Evolutionary conservation across 1,140 invertebrate genomes (phyloP), one percentile per base, ranked within the genome.

Genomic region (Drosophila sp.): DNA sequence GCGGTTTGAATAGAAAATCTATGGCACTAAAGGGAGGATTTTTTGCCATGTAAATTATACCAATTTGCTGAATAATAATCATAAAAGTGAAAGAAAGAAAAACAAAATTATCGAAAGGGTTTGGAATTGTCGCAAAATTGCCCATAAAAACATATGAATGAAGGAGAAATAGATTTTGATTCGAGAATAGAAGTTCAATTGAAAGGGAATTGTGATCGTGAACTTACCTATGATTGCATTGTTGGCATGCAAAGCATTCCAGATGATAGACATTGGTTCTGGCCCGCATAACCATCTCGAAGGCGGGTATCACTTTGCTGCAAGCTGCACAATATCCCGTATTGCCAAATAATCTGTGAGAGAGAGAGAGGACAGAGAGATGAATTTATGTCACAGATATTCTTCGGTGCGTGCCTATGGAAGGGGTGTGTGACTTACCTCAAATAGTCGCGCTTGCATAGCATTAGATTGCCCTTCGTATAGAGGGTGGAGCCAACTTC

Each of bases 211-310:
- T 60, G 32, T 17, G 56, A 58, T 58, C 8, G 6, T 58, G 2
- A 6, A 33, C 57, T 95, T 92, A 99, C 98, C 98, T 97, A 93
- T 99, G 98, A 93, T 98, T 98, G 92, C 98, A 99, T 92, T 99
- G 97, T 92, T 99, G 98, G 92, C 98, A 99, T 50, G 98, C 98
- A 92, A 99, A 99, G 93, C 98, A 99, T 92, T 99, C 98, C 73
- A 99, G 94, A 93, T 99, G 98, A 92, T 99, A 99, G 44, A 99
- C 98, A 92, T 99, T 99, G 90, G 95, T 97, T 91, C 97, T 96
- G 11, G 98, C 98, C 81, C 98, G 94, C 98, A 99, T 99, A 66
- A 99, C 98, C 98, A 99, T 98, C 93, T 99, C 98, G 92, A 99
- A 99, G 50, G 98, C 98, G 3, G 98, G 98, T 92, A 99, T 99